A percentile compares a stretch with the other conserved stretches of the same genome.
Evolutionary conservation across 2,113 vertebrate species (phyloP).

Genomic region (Hystrix cristata): DNA sequence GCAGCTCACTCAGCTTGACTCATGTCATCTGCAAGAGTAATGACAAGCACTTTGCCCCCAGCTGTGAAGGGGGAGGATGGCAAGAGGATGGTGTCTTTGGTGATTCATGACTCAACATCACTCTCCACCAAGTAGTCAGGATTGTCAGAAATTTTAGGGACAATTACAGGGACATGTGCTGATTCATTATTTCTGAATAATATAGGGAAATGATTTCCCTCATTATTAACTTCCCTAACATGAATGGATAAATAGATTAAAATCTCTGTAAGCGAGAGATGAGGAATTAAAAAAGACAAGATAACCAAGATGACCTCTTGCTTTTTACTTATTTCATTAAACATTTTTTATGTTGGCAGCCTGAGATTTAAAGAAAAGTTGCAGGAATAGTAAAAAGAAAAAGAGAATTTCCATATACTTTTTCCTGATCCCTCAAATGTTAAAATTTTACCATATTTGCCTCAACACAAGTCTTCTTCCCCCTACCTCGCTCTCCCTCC

Average conservation of each 20-base stretch:
- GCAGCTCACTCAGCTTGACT: background rate
- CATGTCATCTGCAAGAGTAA: background rate
- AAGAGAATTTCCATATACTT: background rate
- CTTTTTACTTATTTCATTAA: background rate
- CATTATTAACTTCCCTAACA: background rate
- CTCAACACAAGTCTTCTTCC: background rate
- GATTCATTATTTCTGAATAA: background rate
- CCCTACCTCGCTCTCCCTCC: too few relatives aligned
- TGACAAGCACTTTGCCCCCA: background rate
- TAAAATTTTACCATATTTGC: background rate
- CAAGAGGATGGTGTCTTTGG: background rate
- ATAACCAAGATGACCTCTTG: background rate
- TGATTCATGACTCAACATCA: background rate
- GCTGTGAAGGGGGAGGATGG: background rate
- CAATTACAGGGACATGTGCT: too few relatives aligned
- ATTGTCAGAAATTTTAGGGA: background rate
- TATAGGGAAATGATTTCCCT: background rate
- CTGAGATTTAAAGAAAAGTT: background rate
- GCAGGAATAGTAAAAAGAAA: background rate
- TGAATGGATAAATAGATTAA: background rate
- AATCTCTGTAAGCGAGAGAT: background rate
- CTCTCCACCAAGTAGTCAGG: background rate
- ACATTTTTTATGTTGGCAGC: background rate
- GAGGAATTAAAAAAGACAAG: background rate
- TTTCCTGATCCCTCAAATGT: background rate